Base-by-base conservation (phyloP, 2,888 invertebrate genomes). In the Bombylius discolor region DNA sequence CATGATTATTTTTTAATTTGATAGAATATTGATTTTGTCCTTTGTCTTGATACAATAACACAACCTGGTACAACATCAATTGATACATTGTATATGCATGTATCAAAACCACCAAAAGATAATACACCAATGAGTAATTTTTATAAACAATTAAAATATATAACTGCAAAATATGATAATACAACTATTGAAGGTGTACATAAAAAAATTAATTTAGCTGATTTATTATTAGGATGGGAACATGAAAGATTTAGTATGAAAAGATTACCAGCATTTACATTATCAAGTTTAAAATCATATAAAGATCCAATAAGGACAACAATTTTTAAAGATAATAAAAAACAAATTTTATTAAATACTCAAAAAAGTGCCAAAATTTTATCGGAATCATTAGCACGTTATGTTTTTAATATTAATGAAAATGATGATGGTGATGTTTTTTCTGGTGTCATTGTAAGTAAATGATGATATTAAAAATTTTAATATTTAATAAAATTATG, bases 201-300 rank as follows among this genome's bases (percentile, higher is more conserved):
- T 67, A 97, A 97, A 76, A 98, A 98, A 78, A 98, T 99, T 64
- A 96, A 96, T 77, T 76, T 98, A 55, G 94, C 93, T 0, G 94
- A 96, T 53, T 89, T 91, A 63, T 79, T 85, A 55, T 74, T 96
- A 36, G 89, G 94, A 0, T 99, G 98, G 98, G 96, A 97, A 67
- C 98, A 99, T 68, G 98, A 99, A 73, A 78, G 93, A 62, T 98
- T 89, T 75, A 95, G 94, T 70, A 92, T 98, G 64, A 81, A 91
- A 61, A 79, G 95, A 61, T 80, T 96, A 66, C 87, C 94, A 0
- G 95, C 95, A 0, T 90, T 96, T 68, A 97, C 97, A 0, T 66
- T 98, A 5, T 96, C 96, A 2, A 81, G 87, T 3, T 70, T 92
- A 6, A 79, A 79, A 58, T 64, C 67, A 6, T 70, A 73, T 12